Base-by-base conservation (phyloP, 2,888 invertebrate genomes). In the Epirrhoe tristata region DNA sequence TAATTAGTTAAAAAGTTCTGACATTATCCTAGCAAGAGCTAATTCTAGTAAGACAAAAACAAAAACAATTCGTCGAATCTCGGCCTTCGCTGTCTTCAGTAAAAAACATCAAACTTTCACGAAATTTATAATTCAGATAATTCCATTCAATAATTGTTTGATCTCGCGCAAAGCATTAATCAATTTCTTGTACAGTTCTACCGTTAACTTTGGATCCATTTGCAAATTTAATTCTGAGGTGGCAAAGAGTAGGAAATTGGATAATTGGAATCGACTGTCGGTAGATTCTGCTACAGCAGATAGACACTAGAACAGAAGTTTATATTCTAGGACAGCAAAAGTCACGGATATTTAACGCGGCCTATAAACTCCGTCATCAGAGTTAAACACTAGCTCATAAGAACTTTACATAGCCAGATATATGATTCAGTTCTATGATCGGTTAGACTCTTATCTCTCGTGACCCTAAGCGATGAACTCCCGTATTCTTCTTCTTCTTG, bases 61-160 rank as follows among this genome's bases (percentile, higher is more conserved):
- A 48, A 48, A 48, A 10, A 1, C 8, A 43, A 48, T 48, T 48
- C 48, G 16, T 48, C 16, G 7, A 16, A 48, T 14, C 48, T 48
- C 48, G 48, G 6, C 7, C 16, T 48, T 39, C 48, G 31, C 51
- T 31, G 53, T 4, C 48, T 60, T 63, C 52, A 24, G 16, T 58
- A 63, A 66, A n/a, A 69, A 72, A 66, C 62, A 63, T 52, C 60
- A 55, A 74, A 75, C 58, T 72, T 70, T 53, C 56, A 14, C 56
- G 63, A 62, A 63, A 72, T 71, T 62, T 64, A 71, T 74, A 70
- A 67, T 72, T 66, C 65, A 80, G 79, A 84, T 87, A 87, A 89
- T 87, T 85, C 81, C 85, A 89, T 90, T 86, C 81, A 77, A 84
- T 88, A 89, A 90, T 90, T 89, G 86, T 89, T 85, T 85, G 86